Conservation (phyloP, 2,113 vertebrate species). For the Podarcis raffonei region DNA sequence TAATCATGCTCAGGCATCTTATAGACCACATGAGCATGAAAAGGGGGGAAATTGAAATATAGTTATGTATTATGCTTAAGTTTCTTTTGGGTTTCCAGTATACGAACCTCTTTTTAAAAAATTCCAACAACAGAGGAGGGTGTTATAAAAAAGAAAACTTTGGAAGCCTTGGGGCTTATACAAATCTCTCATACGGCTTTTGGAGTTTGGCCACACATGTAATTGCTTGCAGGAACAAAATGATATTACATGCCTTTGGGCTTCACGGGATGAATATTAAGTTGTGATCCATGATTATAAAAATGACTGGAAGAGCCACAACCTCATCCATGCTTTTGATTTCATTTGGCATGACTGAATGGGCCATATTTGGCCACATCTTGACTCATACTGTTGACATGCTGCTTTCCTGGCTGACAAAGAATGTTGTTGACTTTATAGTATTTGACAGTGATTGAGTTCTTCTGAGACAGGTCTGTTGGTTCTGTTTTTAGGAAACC, state of each 20-base stretch:
- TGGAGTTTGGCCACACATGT: not conserved
- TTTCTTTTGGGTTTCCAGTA: no score
- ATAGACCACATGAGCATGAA: no score
- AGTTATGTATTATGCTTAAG: no score
- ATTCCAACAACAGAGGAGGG: no score
- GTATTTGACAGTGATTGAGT: not conserved
- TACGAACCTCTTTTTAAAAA: no score
- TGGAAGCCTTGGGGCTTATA: no score
- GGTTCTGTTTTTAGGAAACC: not conserved
- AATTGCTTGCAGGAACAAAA: not conserved
- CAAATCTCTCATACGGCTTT: not conserved
- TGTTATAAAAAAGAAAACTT: no score
- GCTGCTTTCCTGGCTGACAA: not conserved
- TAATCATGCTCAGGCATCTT: no score
- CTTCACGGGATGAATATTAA: not conserved
- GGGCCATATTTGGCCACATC: not conserved
- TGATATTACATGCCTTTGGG: not conserved
- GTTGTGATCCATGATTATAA: not conserved
- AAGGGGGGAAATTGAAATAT: no score
- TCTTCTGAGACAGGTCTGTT: not conserved
- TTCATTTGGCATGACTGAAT: not conserved
- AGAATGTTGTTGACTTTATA: not conserved
- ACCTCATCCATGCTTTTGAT: not conserved
- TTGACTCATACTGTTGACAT: not conserved
- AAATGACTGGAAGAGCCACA: not conserved